phyloP scores from a whole-genome alignment of 1,140 invertebrate genomes.

The Bombus cullumanus region DNA sequence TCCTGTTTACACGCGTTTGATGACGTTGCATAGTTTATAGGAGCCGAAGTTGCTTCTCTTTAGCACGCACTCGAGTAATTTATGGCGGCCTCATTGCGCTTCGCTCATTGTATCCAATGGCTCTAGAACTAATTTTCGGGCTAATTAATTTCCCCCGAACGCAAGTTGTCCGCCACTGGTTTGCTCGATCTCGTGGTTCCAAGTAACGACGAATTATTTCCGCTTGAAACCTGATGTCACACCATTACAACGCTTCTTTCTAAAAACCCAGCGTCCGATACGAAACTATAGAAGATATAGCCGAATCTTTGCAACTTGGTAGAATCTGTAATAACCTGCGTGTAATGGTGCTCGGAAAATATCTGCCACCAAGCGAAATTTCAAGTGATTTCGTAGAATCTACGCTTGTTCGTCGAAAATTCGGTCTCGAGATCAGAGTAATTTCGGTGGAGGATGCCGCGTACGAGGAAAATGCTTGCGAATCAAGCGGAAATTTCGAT shows the following conservation, averaged over 20 bases:
- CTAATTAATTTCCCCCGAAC: constrained; percentile 38
- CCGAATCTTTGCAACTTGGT: too few relatives aligned
- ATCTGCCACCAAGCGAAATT: too few relatives aligned
- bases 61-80: constrained; percentile 28
- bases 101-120: constrained; percentile 35
- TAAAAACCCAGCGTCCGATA: too few relatives aligned
- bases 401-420: background rate
- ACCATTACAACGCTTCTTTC: background rate
- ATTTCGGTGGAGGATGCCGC: background rate
- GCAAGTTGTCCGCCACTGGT: background rate
- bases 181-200: background rate
- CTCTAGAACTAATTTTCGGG: constrained; percentile 41
- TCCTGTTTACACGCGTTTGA: background rate
- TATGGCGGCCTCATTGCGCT: background rate
- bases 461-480: too few relatives aligned
- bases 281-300: too few relatives aligned
- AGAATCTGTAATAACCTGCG: too few relatives aligned
- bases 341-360: too few relatives aligned
- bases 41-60: constrained; percentile 3
- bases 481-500: too few relatives aligned
- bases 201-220: background rate
- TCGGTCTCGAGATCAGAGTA: constrained; percentile 11
- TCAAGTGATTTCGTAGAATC: too few relatives aligned
- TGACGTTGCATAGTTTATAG: background rate
- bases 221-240: too few relatives aligned